These are phyloP conservation scores for Tipula helvola DNA, from an alignment of 2,888 invertebrate genomes.

Conservation along the genomic window DNA sequence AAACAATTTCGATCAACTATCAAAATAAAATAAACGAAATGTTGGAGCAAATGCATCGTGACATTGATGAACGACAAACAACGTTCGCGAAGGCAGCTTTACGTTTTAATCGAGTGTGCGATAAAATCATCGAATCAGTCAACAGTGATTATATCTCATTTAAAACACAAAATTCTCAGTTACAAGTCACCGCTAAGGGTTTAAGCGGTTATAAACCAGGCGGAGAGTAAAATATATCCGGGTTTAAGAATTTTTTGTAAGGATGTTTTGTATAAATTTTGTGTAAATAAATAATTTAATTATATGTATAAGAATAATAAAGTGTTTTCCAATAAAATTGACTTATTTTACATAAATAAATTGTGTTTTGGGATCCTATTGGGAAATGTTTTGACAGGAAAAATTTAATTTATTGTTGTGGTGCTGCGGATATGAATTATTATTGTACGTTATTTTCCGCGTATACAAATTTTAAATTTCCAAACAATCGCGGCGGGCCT, in stretches of 20 bases:
- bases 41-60: neutral
- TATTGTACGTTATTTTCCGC: neutral
- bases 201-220: neutral
- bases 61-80: neutral
- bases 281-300: neutral
- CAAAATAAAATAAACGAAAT: neutral
- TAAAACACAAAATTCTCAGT: neutral
- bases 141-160: neutral
- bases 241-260: no score
- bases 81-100: neutral
- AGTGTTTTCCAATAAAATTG: neutral
- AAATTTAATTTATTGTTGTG: neutral
- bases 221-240: neutral
- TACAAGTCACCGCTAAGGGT: neutral
- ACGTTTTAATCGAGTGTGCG: neutral
- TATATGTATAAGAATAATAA: neutral
- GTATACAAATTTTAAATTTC: neutral
- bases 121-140: neutral
- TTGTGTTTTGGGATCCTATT: neutral
- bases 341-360: neutral
- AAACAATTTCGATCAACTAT: neutral
- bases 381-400: neutral
- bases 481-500: neutral
- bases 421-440: neutral
- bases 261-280: neutral